Evolutionary conservation across 2,888 invertebrate genomes (phyloP).

Genomic region (Chaetogeoica ovagalla): DNA sequence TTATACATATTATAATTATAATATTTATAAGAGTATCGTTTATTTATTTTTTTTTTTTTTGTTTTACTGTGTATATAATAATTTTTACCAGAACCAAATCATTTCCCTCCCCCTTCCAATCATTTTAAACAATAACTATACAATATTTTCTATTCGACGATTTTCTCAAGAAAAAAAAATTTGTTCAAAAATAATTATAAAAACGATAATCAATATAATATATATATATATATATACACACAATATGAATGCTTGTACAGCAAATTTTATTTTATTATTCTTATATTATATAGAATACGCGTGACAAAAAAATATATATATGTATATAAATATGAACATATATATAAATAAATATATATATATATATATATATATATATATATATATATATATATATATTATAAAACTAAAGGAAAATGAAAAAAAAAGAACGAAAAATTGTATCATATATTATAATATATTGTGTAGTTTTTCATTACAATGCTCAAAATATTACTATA

Average conservation of each 20-base stretch:
- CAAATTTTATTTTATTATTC: conserved; percentile 20
- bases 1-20: conserved; percentile 11
- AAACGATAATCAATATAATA: conserved; percentile 21
- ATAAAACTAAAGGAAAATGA: not conserved
- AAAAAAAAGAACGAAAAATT: conserved; percentile 23
- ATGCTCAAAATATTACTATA: conserved; percentile 51
- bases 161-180: too few relatives aligned
- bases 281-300: conserved; percentile 3
- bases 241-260: conserved; percentile 8
- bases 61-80: conserved; percentile 20
- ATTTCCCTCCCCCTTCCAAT: not conserved
- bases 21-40: conserved; percentile 20
- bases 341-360: not conserved
- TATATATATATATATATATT: conserved; percentile 1
- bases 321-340: conserved; percentile 6
- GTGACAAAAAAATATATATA: conserved; percentile 4
- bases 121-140: not conserved
- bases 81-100: conserved; percentile 33
- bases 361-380: conserved; percentile 20
- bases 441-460: conserved; percentile 37
- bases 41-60: conserved; percentile 15
- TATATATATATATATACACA: not conserved
- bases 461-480: conserved; percentile 51
- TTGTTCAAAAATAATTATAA: too few relatives aligned
- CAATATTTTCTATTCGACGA: too few relatives aligned